Evolutionary conservation across 2,888 invertebrate genomes (phyloP).

Genomic region (Siphlonurus alternatus): DNA sequence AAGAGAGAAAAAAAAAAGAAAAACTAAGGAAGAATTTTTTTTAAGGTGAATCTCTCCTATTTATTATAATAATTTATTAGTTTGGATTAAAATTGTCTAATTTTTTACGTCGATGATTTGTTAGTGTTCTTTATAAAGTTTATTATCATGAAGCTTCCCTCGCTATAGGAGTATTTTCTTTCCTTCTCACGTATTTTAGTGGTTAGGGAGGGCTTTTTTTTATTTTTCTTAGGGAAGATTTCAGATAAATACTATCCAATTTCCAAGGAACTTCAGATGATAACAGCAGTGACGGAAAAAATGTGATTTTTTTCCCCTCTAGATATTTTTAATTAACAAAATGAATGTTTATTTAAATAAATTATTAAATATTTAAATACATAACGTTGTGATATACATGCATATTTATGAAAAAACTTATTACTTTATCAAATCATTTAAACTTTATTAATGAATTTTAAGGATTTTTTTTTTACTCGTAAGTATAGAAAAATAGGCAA

Average conservation of each 20-base stretch:
- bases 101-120: background rate
- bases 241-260: background rate
- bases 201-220: background rate
- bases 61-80: background rate
- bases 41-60: background rate
- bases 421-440: no score
- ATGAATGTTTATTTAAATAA: no score
- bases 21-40: background rate
- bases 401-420: no score
- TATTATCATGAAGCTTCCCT: background rate
- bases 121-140: background rate
- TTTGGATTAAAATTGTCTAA: background rate
- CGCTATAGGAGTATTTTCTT: background rate
- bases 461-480: no score
- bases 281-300: no score
- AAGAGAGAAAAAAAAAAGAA: background rate
- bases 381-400: no score
- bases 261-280: no score
- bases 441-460: no score
- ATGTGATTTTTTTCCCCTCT: no score
- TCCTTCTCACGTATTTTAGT: background rate
- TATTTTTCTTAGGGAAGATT: background rate
- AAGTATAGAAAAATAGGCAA: no score
- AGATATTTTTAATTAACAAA: no score
- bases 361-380: no score